Evolutionary conservation across 2,797 vertebrate genomes (phyloP).

Genomic region (Borostomias antarcticus): DNA sequence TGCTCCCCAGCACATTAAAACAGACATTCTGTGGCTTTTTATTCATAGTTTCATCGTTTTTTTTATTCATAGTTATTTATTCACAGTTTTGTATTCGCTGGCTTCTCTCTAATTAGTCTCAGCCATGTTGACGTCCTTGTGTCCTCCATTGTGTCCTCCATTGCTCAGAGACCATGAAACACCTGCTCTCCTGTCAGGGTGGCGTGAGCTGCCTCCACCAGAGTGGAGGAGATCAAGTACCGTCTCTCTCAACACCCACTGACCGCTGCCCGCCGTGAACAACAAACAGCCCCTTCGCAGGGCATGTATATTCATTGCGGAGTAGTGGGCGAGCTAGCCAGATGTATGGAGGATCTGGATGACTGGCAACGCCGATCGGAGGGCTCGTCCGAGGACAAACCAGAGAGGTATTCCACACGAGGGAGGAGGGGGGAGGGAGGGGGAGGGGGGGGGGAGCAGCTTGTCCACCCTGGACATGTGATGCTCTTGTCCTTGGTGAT

Average conservation of each 20-base stretch:
- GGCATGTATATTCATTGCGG: conserved; percentile 42
- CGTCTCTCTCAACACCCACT: not conserved
- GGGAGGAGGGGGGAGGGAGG: no score
- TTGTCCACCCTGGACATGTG: conserved; percentile 49
- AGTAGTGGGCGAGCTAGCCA: not conserved
- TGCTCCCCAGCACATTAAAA: no score
- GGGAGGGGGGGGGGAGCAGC: conserved; percentile 20
- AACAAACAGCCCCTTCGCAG: conserved; percentile 11
- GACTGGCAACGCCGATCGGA: no score
- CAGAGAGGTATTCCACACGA: not conserved
- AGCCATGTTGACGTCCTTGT: conserved; percentile 48
- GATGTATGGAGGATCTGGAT: not conserved
- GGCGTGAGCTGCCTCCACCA: not conserved
- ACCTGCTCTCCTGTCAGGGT: conserved; percentile 19
- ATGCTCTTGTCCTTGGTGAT: conserved; percentile 70
- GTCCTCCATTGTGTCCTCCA: conserved; percentile 18
- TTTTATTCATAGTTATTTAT: no score
- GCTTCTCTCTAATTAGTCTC: conserved; percentile 59
- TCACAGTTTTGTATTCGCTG: conserved; percentile 40
- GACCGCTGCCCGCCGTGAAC: not conserved
- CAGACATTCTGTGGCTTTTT: conserved; percentile 7
- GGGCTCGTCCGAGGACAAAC: no score
- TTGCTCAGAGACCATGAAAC: conserved; percentile 27
- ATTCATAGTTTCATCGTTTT: not conserved
- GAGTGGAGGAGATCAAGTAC: conserved; percentile 16